Evolutionary conservation across 2,797 vertebrate species (phyloP).

Genomic region (Ctenochaetus hawaiiensis): DNA sequence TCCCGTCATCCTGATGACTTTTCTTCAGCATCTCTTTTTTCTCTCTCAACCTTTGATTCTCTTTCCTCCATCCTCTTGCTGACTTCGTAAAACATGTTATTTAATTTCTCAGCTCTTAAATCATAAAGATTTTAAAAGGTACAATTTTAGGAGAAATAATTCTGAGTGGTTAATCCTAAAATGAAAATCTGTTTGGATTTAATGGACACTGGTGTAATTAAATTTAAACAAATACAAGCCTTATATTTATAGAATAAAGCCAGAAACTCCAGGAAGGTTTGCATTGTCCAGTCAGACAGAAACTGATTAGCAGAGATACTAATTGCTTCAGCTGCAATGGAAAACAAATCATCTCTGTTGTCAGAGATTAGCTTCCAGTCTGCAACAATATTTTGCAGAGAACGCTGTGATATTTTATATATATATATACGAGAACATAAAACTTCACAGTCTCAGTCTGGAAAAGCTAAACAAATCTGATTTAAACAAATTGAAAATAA

Average conservation of each 20-base stretch:
- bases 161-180: not conserved
- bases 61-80: not conserved
- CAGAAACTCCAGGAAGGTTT: not conserved
- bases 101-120: not conserved
- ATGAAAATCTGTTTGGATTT: not conserved
- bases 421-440: not conserved
- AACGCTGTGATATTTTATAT: not conserved
- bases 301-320: not conserved
- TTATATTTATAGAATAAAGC: too few species aligned
- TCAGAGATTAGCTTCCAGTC: not conserved
- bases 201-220: not conserved
- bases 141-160: not conserved
- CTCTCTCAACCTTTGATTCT: not conserved
- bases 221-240: not conserved
- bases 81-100: not conserved
- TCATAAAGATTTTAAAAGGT: not conserved
- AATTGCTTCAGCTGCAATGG: not conserved
- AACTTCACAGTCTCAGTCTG: not conserved
- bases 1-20: slow-evolving; percentile 31
- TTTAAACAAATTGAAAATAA: not conserved
- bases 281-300: not conserved
- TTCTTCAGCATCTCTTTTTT: not conserved
- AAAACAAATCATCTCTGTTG: not conserved
- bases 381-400: not conserved
- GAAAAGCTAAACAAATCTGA: not conserved